Evolutionary conservation across 2,113 vertebrate species (phyloP), one percentile per base, ranked within the genome.

Genomic region (Elachura formosa): DNA sequence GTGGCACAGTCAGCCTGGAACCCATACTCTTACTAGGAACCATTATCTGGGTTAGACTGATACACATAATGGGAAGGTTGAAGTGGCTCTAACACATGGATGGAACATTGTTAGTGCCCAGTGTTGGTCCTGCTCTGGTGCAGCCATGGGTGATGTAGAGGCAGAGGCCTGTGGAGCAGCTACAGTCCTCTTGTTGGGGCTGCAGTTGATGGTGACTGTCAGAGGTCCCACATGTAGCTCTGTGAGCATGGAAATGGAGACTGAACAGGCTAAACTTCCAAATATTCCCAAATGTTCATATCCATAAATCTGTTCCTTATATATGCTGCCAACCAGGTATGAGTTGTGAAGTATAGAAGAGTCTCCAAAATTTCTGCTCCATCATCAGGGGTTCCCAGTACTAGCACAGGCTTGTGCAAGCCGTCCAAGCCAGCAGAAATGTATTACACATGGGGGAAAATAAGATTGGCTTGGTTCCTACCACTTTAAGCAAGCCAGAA

Each of bases 41-140:
- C 31, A 7, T 69, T 90, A 58, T 76, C 62, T 68, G 46, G 5
- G 63, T 78, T 82, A 79, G 19, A 24, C 23, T 91, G 46, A 45
- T 58, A 49, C 1, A 3, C 26, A 4, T 3, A 62, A 31, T 18
- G 9, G 49, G 23, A 49, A 52, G 33, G 20, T 18, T 72, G 67
- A 82, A 75, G 49, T 1, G 4, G 18, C 69, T 78, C 52, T 49
- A 45, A 26, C 1, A 4, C 0, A 0, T 21, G 48, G 9, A 48
- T 1, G 0, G 40, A 58, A 61, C 0, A 0, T 45, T 78, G 16
- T 55, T 63, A 34, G 11, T 51, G 63, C 55, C 33, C 13, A 24
- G 24, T 91, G 64, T 62, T 80, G 59, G 34, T 92, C 46, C 68
- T 84, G 38, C 46, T 77, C 2, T 46, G 51, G 6, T 3, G 2